phyloP scores from a whole-genome alignment of 2,888 invertebrate genomes.

The Chymomyza amoena region DNA sequence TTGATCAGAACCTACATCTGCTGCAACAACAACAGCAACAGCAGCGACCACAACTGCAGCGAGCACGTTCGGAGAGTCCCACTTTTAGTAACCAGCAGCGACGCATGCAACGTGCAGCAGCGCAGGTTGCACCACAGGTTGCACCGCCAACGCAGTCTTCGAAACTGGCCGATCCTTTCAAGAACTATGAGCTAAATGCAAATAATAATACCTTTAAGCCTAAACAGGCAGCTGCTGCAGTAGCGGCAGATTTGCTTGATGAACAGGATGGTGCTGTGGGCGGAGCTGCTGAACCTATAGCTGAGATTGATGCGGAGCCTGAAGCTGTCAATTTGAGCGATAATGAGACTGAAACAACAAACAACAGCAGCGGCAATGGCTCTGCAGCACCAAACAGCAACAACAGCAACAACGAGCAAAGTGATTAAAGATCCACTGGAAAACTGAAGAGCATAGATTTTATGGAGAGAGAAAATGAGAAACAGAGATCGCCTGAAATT shows the following conservation, averaged over 20 bases:
- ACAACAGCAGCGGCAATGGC: slow-evolving; percentile 14
- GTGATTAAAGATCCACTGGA: not conserved
- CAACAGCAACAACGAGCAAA: slow-evolving; percentile 20
- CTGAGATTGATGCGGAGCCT: slow-evolving; percentile 24
- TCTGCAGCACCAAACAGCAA: slow-evolving; percentile 35
- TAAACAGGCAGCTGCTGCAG: slow-evolving; percentile 48
- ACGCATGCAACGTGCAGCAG: slow-evolving; percentile 56
- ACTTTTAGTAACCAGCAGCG: slow-evolving; percentile 70
- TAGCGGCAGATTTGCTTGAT: slow-evolving; percentile 34
- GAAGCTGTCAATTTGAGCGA: slow-evolving; percentile 52
- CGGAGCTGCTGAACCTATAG: slow-evolving; percentile 40
- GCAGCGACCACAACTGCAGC: slow-evolving; percentile 68
- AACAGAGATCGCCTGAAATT: no score
- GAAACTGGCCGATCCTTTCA: slow-evolving; percentile 75
- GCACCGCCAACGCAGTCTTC: slow-evolving; percentile 32
- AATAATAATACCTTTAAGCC: slow-evolving; percentile 77
- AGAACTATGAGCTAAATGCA: slow-evolving; percentile 76
- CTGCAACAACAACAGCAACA: slow-evolving; percentile 30
- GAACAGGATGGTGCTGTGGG: slow-evolving; percentile 70
- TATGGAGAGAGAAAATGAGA: no score
- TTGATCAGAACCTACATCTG: slow-evolving; percentile 42
- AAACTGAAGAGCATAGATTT: not conserved
- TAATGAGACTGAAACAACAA: slow-evolving; percentile 68
- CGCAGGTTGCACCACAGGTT: no score
- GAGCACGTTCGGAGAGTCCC: slow-evolving; percentile 78